Evolutionary conservation across 1,140 invertebrate genomes (phyloP), one percentile per base, ranked within the genome.

Genomic region (Telenomus remus): DNA sequence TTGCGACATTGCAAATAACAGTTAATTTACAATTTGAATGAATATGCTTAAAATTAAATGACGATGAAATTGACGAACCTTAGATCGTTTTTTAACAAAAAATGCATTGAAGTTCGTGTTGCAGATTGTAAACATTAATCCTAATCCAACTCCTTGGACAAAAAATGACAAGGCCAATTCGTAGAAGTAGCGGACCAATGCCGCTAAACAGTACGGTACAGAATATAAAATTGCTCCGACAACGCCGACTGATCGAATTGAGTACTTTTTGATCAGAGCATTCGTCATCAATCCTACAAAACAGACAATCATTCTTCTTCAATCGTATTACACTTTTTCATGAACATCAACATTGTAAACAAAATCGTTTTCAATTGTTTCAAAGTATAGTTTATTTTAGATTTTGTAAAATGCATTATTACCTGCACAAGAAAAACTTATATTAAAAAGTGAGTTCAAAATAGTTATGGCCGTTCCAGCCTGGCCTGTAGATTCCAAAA

Each of bases 81-180:
- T 83, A 0, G 86, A 74, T 27, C 87, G 75, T 61, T 80, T 87
- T 46, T 86, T 86, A 5, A 87, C 86, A 50, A 87, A 88, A 47
- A 84, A 88, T 16, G 87, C 82, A 68, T 88, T 87, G 48, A 88
- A 87, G 63, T 86, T 86, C 0, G 86, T 87, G 42, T 87, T 87
- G 54, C 82, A 85, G 49, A 87, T 80, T 2, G 85, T 87, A 16
- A 87, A 70, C 66, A 87, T 80, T 3, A 88, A 39, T n/a, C 87
- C 87, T 0, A 83, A 46, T 16, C 87, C 87, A 10, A 86, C 69
- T 14, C 87, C 87, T 74, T 88, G 84, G 0, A 87, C 51, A 0
- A 88, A 80, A 65, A 78, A 86, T 7, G 82, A 57, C 3, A 81
- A 60, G 4, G 82, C 82, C 56, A 87, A 78, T 42, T 88, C 81